Evolutionary conservation across 2,888 invertebrate genomes (phyloP).

Genomic region (Pandemis heparana): DNA sequence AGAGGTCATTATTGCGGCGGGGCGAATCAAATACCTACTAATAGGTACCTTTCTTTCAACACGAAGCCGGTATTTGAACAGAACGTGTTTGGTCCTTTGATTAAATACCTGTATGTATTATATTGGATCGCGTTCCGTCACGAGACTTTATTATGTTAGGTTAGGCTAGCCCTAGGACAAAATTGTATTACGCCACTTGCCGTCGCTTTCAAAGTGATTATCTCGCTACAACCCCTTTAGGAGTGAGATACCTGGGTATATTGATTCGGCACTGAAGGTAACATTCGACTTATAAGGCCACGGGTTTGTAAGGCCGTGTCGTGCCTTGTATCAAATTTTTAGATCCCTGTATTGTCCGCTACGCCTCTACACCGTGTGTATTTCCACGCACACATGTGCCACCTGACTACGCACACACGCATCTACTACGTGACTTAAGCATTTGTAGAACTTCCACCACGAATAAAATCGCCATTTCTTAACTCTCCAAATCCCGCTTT

Average conservation of each 20-base stretch:
- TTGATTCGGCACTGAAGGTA: not conserved
- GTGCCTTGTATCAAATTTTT: too few relatives aligned
- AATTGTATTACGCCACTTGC: not conserved
- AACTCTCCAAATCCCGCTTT: not conserved
- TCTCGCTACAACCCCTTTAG: not conserved
- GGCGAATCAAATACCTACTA: conserved; percentile 4
- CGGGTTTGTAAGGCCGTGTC: too few relatives aligned
- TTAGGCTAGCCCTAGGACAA: not conserved
- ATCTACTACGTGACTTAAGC: too few relatives aligned
- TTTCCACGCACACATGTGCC: too few relatives aligned
- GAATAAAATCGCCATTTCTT: not conserved
- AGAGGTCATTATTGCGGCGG: not conserved
- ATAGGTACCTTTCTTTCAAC: not conserved
- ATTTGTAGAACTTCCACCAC: not conserved
- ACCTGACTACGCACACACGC: too few relatives aligned
- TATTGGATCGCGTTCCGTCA: not conserved
- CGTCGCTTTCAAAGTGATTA: not conserved
- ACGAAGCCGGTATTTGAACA: conserved; percentile 2
- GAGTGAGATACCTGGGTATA: not conserved
- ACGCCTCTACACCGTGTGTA: too few relatives aligned
- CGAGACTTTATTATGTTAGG: not conserved
- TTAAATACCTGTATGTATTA: conserved; percentile 1
- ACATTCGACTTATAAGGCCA: too few relatives aligned
- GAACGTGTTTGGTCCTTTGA: conserved; percentile 2
- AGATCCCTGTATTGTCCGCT: too few relatives aligned